Evolutionary conservation across 1,140 invertebrate species (phyloP).

Genomic region (Leptoteleia sp.): DNA sequence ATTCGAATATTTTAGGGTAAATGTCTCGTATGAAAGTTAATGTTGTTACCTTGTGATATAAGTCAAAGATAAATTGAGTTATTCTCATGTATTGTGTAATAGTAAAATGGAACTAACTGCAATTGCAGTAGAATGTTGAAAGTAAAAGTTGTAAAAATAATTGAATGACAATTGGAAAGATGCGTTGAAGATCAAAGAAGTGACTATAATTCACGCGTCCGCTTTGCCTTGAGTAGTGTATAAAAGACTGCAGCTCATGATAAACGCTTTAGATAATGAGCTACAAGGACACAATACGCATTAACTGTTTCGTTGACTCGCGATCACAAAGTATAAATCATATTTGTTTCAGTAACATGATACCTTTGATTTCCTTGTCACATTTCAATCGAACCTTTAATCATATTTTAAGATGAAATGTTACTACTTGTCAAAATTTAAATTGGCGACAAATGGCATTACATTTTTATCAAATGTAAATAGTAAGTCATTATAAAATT

Average conservation of each 20-base stretch:
- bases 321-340: constrained; percentile 23
- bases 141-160: constrained; percentile 45
- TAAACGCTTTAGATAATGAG: constrained; percentile 46
- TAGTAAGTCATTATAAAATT: too few species aligned
- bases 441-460: too few species aligned
- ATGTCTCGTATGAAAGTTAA: constrained; percentile 4
- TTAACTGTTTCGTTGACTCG: constrained; percentile 33
- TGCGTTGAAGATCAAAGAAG: constrained; percentile 8
- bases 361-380: constrained; percentile 39
- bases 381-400: constrained; percentile 19
- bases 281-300: constrained; percentile 38
- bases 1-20: too few species aligned
- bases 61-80: not conserved
- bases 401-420: constrained; percentile 27
- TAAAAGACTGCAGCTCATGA: constrained; percentile 34
- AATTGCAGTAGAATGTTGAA: constrained; percentile 17
- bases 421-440: too few species aligned
- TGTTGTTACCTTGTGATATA: constrained; percentile 1
- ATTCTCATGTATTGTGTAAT: not conserved
- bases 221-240: constrained; percentile 39
- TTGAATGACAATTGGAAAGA: constrained; percentile 21
- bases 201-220: constrained; percentile 12
- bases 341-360: constrained; percentile 41
- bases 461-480: too few species aligned
- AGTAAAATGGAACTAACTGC: constrained; percentile 1